These are phyloP conservation scores for Euschistus heros DNA, from an alignment of 1,140 invertebrate genomes.

Conservation along the genomic window DNA sequence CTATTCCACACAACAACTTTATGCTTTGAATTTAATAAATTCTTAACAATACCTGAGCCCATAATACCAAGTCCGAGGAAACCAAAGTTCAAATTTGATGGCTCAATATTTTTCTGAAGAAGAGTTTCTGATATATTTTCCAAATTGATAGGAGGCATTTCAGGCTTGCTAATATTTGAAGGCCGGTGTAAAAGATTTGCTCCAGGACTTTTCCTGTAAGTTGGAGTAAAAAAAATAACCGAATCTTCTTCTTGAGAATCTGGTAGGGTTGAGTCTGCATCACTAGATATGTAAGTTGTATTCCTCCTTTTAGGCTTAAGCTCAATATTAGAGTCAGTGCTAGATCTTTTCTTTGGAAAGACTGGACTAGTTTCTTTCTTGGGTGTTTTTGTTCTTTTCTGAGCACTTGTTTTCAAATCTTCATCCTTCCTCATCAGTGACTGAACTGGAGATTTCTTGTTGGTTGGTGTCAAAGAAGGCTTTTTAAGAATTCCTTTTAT, in stretches of 20 bases:
- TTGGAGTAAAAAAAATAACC: neutral
- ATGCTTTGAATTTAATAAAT: slow-evolving; percentile 87
- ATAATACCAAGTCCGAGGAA: slow-evolving; percentile 93
- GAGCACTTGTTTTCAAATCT: no score
- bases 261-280: neutral
- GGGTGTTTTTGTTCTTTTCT: no score
- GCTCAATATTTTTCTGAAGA: slow-evolving; percentile 46
- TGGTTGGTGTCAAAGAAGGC: no score
- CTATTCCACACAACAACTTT: slow-evolving; percentile 91
- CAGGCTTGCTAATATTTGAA: neutral
- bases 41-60: slow-evolving; percentile 92
- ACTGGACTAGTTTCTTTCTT: no score
- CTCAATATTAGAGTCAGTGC: no score
- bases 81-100: slow-evolving; percentile 80
- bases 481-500: no score
- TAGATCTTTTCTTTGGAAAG: no score
- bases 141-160: neutral
- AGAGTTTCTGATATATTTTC: neutral
- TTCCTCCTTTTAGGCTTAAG: no score
- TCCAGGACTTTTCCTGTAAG: neutral
- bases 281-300: no score
- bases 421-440: no score
- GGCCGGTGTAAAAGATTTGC: neutral
- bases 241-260: neutral
- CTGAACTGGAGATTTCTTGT: no score